Evolutionary conservation across 2,113 vertebrate species (phyloP), one percentile per base, ranked within the genome.

Genomic region (Onychostruthus taczanowskii): DNA sequence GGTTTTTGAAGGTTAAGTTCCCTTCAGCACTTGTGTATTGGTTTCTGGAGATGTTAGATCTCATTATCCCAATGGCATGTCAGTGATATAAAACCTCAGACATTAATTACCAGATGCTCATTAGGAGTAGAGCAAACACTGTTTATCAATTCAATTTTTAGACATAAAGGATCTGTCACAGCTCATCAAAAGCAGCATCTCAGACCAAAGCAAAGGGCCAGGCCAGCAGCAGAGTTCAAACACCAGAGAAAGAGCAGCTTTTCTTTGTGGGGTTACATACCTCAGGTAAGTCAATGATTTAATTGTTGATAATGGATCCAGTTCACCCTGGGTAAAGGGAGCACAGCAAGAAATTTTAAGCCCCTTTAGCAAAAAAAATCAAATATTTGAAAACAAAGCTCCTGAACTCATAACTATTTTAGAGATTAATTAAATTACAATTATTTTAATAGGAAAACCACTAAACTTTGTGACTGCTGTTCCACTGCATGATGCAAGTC

Each of bases 231-330:
- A 35, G 33, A 73, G 46, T 5, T 37, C 6, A 4, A 68, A 50
- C 8, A 78, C 11, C 35, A 84, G 7, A 66, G 23, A 24, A 85
- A 77, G 43, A 62, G 9, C 1, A 89, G 35, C 19, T 91, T 63
- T 62, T 50, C 62, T 27, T 53, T 39, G 13, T 27, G 53, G 55
- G 31, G 28, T 52, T 16, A 94, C 93, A 12, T 98, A 99, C 99
- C 99, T 99, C 82, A 99, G 98, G 23, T 99, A 99, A 11, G 97
- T 98, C 94, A 99, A 66, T 0, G 99, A 98, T 95, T 99, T 99
- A 66, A 99, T 98, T 12, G 98, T 97, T 49, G 99, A 97, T 92
- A 99, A 97, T 0, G 99, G 99, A 94, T 99, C 99, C 97, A 99
- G 96, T 90, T 99, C 99, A 37, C 99, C 99, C 99, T 99, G 73